phyloP scores from a whole-genome alignment of 2,113 vertebrate species.

The Amblyornis subalaris region DNA sequence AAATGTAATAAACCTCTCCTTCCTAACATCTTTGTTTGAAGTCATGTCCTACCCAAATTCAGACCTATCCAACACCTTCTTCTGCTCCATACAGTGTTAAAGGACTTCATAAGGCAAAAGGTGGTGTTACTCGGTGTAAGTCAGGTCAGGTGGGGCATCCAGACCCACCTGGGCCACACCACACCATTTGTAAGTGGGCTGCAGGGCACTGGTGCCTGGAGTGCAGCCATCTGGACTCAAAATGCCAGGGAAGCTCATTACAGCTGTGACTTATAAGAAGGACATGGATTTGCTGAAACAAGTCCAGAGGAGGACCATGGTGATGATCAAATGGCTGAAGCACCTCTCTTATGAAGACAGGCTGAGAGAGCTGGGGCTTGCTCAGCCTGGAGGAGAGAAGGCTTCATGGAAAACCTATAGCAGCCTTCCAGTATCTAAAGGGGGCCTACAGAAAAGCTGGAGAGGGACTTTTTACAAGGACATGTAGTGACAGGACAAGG shows the following conservation, averaged over 20 bases:
- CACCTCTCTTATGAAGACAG: not conserved
- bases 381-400: not conserved
- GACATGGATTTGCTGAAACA: not conserved
- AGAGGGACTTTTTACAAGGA: not conserved
- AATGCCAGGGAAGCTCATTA: not conserved
- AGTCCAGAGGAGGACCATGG: not conserved
- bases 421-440: not conserved
- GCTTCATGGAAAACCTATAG: not conserved
- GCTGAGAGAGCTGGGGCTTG: not conserved
- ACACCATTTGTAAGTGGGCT: not conserved
- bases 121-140: rapidly evolving
- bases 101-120: not conserved
- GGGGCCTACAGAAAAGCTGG: not conserved
- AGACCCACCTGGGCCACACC: not conserved
- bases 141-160: not conserved
- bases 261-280: not conserved
- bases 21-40: not conserved
- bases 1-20: not conserved
- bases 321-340: not conserved
- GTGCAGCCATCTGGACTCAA: not conserved
- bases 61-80: not conserved
- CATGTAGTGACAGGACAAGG: rapidly evolving
- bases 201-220: not conserved
- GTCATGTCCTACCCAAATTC: not conserved
- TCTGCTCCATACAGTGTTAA: not conserved